Evolutionary conservation across 2,888 invertebrate genomes (phyloP).

Genomic region (Tryphoninae sp.): DNA sequence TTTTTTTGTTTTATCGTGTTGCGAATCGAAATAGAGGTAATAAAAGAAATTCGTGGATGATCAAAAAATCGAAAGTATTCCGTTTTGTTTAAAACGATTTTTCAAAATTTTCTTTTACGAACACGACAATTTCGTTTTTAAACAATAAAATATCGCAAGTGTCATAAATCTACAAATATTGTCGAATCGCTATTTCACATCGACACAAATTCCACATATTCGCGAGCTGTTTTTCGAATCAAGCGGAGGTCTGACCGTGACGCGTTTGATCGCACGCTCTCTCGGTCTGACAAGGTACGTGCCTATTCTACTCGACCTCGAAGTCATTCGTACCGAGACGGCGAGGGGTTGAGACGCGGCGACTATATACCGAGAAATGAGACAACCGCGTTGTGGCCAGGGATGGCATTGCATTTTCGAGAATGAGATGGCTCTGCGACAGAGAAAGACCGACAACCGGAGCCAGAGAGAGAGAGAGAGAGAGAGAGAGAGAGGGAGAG

Average conservation of each 20-base stretch:
- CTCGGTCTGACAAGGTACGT: background rate
- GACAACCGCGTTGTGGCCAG: background rate
- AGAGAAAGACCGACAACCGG: conserved; percentile 11
- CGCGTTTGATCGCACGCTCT: background rate
- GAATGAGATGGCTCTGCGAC: background rate
- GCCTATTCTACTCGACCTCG: too few relatives aligned
- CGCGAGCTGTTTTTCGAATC: background rate
- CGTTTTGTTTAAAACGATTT: too few relatives aligned
- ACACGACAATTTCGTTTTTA: too few relatives aligned
- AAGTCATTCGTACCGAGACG: too few relatives aligned
- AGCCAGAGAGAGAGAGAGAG: background rate
- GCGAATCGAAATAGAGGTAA: too few relatives aligned
- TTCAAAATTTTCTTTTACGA: too few relatives aligned
- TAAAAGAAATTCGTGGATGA: too few relatives aligned
- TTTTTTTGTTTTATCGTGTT: too few relatives aligned
- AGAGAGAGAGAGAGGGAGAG: conserved; percentile 1
- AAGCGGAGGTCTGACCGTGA: background rate
- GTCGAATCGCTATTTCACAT: background rate
- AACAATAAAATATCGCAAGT: too few relatives aligned
- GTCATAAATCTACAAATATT: background rate
- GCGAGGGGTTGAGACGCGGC: too few relatives aligned
- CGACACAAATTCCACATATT: background rate
- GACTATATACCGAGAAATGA: background rate
- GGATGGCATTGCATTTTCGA: background rate
- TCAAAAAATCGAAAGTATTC: too few relatives aligned